Conservation (phyloP, 2,888 invertebrate genomes). For the Chaitophorus viminalis region DNA sequence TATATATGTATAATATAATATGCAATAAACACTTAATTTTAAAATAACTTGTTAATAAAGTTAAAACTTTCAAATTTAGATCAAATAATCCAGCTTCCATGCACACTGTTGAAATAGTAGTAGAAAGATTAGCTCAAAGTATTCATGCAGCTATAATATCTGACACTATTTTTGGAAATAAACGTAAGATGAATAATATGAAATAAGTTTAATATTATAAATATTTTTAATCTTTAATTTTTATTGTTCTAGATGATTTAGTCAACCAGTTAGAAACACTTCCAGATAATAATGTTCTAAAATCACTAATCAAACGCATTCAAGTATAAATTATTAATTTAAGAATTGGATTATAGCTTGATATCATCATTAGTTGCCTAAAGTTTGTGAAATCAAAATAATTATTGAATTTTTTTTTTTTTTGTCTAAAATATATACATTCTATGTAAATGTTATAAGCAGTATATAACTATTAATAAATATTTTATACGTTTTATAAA, state of each 20-base stretch:
- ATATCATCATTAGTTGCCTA: not conserved
- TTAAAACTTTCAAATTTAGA: constrained; percentile 3
- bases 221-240: not conserved
- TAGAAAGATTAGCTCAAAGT: constrained; percentile 85
- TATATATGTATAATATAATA: not conserved
- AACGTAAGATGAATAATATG: constrained; percentile 69
- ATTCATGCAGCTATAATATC: constrained; percentile 83
- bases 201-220: not conserved
- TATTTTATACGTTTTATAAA: too few species aligned
- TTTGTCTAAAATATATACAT: too few species aligned
- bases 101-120: constrained; percentile 68
- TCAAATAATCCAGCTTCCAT: constrained; percentile 9
- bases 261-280: constrained; percentile 51
- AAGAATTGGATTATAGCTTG: not conserved
- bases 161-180: constrained; percentile 83
- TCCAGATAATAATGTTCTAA: constrained; percentile 47
- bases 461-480: too few species aligned
- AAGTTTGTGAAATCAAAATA: too few species aligned
- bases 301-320: constrained; percentile 49
- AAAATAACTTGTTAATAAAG: not conserved
- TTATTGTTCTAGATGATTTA: constrained; percentile 43
- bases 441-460: too few species aligned
- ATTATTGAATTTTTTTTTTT: too few species aligned
- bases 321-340: constrained; percentile 34
- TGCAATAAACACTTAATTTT: not conserved